Evolutionary conservation across 2,888 invertebrate genomes (phyloP).

Genomic region (Melanchra persicariae): DNA sequence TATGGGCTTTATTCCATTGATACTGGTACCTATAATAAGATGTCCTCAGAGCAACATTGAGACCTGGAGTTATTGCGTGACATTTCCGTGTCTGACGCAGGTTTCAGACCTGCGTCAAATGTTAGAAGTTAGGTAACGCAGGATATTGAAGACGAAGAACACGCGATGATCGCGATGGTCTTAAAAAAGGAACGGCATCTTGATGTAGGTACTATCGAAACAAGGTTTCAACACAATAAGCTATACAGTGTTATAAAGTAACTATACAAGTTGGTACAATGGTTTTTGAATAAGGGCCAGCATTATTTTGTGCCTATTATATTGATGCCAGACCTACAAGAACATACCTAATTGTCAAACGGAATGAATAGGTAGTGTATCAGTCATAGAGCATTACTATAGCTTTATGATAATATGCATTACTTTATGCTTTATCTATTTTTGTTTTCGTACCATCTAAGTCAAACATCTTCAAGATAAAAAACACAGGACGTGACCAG

Average conservation of each 20-base stretch:
- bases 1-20: slow-evolving; percentile 37
- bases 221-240: slow-evolving; percentile 9
- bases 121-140: slow-evolving; percentile 20
- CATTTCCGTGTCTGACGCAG: slow-evolving; percentile 51
- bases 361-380: not conserved
- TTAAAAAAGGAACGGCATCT: not conserved
- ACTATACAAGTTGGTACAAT: slow-evolving; percentile 6
- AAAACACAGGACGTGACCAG: slow-evolving; percentile 50
- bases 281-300: slow-evolving; percentile 36
- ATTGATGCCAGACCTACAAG: not conserved
- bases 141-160: slow-evolving; percentile 26
- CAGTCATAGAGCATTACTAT: not conserved
- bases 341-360: not conserved
- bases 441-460: not conserved
- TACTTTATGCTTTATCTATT: not conserved
- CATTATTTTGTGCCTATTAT: slow-evolving; percentile 29
- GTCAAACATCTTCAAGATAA: slow-evolving; percentile 18
- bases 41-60: slow-evolving; percentile 44
- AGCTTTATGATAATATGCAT: too few species aligned
- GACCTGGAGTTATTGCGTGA: slow-evolving; percentile 25
- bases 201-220: not conserved
- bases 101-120: not conserved
- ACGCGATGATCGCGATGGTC: slow-evolving; percentile 28
- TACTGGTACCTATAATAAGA: slow-evolving; percentile 29
- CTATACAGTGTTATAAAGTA: not conserved